Conservation (phyloP, 2,888 invertebrate genomes). For the Hydropsyche betteni region DNA sequence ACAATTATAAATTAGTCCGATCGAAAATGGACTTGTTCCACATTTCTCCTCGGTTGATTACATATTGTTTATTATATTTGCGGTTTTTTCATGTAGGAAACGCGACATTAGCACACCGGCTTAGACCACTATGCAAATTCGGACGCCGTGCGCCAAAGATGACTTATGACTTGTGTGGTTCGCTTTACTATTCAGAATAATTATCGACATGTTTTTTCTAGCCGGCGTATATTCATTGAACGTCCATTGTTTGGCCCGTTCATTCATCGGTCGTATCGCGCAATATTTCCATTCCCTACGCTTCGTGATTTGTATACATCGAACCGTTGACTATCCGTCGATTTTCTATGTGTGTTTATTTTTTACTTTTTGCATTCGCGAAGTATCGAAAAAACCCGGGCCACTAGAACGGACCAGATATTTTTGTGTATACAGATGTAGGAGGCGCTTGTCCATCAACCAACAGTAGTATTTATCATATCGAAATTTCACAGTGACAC, state of each 20-base stretch:
- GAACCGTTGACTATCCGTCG: no score
- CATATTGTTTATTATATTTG: no score
- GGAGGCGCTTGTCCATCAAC: neutral
- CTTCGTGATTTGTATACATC: no score
- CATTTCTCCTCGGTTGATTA: no score
- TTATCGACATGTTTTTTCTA: neutral
- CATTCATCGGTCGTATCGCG: no score
- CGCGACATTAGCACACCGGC: slow-evolving; percentile 7
- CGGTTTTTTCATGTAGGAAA: no score
- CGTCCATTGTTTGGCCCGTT: neutral
- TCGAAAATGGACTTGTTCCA: no score
- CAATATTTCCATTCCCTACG: no score
- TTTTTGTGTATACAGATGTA: slow-evolving; percentile 1
- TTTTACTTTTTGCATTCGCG: no score
- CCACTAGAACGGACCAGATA: neutral
- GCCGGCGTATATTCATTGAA: neutral
- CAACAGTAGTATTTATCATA: neutral
- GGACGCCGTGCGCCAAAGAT: slow-evolving; percentile 28
- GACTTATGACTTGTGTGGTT: slow-evolving; percentile 22
- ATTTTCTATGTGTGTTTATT: no score
- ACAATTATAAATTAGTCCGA: no score
- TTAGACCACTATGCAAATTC: slow-evolving; percentile 25
- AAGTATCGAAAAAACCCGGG: neutral
- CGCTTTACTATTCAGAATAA: slow-evolving; percentile 21
- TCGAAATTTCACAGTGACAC: slow-evolving; percentile 10